These are phyloP conservation scores for Crenuchus spilurus DNA, from an alignment of 2,797 vertebrate species.

Conservation along the genomic window DNA sequence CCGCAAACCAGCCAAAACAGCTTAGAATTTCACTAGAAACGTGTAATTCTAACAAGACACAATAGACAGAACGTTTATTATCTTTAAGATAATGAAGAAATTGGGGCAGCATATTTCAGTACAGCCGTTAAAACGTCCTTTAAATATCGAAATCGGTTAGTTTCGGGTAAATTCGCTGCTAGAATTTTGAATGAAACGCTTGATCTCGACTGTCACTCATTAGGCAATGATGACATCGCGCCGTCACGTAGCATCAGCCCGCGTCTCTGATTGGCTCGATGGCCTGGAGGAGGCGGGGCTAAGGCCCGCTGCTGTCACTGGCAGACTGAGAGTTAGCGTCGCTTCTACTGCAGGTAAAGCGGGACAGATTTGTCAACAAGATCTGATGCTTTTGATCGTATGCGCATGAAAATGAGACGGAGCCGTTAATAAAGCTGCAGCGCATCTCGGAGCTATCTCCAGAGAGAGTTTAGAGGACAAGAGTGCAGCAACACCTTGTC, in stretches of 20 bases:
- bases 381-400: conserved; percentile 54
- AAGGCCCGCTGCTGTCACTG: conserved; percentile 71
- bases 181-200: conserved; percentile 75
- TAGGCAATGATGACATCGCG: conserved; percentile 55
- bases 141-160: background rate
- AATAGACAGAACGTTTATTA: background rate
- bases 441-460: background rate
- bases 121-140: background rate
- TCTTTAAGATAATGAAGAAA: background rate
- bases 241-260: conserved; percentile 45
- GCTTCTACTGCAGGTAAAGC: conserved; percentile 76
- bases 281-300: conserved; percentile 64
- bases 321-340: conserved; percentile 71
- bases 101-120: background rate
- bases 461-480: background rate
- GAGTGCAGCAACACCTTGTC: conserved; percentile 46
- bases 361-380: conserved; percentile 59
- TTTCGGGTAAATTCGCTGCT: background rate
- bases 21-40: too few relatives aligned
- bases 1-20: too few relatives aligned
- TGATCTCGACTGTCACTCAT: conserved; percentile 69
- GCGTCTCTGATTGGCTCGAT: conserved; percentile 61
- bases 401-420: conserved; percentile 31
- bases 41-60: background rate
- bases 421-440: background rate